Evolutionary conservation across 2,888 invertebrate species (phyloP).

Genomic region (Laothoe populi): DNA sequence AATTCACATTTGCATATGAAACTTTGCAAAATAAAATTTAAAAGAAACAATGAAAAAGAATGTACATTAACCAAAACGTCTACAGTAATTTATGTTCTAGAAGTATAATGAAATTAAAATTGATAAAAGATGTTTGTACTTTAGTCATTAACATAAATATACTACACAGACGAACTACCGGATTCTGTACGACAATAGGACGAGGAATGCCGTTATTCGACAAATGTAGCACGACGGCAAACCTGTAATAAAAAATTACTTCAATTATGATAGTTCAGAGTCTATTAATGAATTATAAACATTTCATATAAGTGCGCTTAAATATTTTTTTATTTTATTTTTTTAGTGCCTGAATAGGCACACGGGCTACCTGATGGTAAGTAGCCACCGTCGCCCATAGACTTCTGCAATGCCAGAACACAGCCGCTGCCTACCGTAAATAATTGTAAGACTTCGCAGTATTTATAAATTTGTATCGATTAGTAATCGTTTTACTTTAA

Average conservation of each 20-base stretch:
- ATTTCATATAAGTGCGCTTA: too few species aligned
- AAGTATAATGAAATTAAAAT: slow-evolving; percentile 29
- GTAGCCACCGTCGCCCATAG: too few species aligned
- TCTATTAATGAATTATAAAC: too few species aligned
- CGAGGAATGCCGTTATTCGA: slow-evolving; percentile 58
- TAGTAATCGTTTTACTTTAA: not conserved
- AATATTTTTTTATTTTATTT: too few species aligned
- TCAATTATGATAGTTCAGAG: not conserved
- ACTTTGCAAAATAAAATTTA: not conserved
- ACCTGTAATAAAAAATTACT: slow-evolving; percentile 64
- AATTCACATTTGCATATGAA: not conserved
- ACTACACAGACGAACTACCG: slow-evolving; percentile 63
- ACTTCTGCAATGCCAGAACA: too few species aligned
- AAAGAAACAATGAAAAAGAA: slow-evolving; percentile 32
- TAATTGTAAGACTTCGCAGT: not conserved
- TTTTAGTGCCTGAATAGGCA: too few species aligned
- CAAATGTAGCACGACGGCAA: slow-evolving; percentile 51
- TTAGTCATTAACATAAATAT: slow-evolving; percentile 29
- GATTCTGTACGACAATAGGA: slow-evolving; percentile 62
- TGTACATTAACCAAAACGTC: slow-evolving; percentile 1
- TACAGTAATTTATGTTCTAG: slow-evolving; percentile 56
- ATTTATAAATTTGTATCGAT: not conserved
- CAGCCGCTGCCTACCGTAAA: too few species aligned
- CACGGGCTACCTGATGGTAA: too few species aligned
- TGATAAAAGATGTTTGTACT: slow-evolving; percentile 49